phyloP scores from a whole-genome alignment of 1,140 invertebrate species.

The Drosophila ohnishii region DNA sequence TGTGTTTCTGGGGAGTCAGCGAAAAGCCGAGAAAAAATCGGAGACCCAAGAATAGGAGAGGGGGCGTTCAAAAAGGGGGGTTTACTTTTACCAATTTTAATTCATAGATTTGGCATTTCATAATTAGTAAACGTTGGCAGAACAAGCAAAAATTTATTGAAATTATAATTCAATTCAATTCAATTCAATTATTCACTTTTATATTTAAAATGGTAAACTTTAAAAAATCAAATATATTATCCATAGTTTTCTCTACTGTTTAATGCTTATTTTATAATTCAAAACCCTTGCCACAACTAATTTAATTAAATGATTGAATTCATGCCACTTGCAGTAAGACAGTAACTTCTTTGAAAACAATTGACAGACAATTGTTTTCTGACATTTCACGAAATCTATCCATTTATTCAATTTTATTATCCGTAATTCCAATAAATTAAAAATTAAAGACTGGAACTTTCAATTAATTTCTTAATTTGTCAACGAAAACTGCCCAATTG shows the following conservation, averaged over 20 bases:
- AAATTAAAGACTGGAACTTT: background rate
- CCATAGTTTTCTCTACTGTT: too few species aligned
- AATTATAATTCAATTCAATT: too few species aligned
- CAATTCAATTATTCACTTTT: background rate
- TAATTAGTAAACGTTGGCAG: background rate
- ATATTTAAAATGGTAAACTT: background rate
- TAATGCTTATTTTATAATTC: too few species aligned
- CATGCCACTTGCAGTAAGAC: background rate
- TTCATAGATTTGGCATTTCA: background rate
- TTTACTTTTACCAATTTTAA: background rate
- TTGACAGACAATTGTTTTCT: too few species aligned
- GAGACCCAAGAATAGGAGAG: slow-evolving; percentile 1
- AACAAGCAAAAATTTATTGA: background rate
- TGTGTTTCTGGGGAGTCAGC: slow-evolving; percentile 20
- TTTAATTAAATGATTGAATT: background rate
- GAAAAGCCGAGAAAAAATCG: slow-evolving; percentile 11
- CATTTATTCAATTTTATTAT: background rate
- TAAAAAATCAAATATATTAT: too few species aligned
- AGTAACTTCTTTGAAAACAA: background rate
- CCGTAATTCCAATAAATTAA: background rate
- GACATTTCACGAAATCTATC: background rate
- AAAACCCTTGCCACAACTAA: too few species aligned
- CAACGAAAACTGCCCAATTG: slow-evolving; percentile 6
- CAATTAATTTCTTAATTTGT: slow-evolving; percentile 7
- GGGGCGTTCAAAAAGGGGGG: background rate